phyloP scores from a whole-genome alignment of 2,888 invertebrate genomes.

The Elysia crispata region DNA sequence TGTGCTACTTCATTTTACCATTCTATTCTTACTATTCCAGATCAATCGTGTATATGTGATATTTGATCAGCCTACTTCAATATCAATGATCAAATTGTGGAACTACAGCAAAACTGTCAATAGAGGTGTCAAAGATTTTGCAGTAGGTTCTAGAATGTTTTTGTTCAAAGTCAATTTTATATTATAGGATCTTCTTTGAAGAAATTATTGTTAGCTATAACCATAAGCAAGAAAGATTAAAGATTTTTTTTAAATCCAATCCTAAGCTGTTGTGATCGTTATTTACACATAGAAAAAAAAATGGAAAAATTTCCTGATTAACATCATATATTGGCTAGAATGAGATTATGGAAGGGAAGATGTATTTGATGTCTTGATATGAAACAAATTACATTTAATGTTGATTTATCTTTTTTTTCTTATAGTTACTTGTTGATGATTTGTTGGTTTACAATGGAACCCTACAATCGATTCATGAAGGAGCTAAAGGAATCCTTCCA shows the following conservation, averaged over 20 bases:
- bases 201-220: no score
- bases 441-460: slow-evolving; percentile 87
- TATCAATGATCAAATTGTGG: slow-evolving; percentile 88
- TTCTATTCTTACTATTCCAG: slow-evolving; percentile 71
- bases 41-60: slow-evolving; percentile 86
- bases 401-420: no score
- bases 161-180: no score
- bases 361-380: no score
- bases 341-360: no score
- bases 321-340: no score
- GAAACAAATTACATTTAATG: no score
- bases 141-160: slow-evolving; percentile 82
- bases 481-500: slow-evolving; percentile 73
- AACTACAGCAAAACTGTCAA: slow-evolving; percentile 89
- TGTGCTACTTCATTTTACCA: neutral
- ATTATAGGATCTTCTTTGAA: no score
- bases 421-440: slow-evolving; percentile 88
- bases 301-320: no score
- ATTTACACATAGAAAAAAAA: no score
- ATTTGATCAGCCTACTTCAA: slow-evolving; percentile 85
- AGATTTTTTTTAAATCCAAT: no score
- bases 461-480: slow-evolving; percentile 77
- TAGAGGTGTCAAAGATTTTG: slow-evolving; percentile 89
- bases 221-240: no score
- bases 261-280: neutral